A percentile compares a stretch with the other conserved stretches of the same genome.
Evolutionary conservation across 2,888 invertebrate species (phyloP).

Genomic region (Crematogaster levior): DNA sequence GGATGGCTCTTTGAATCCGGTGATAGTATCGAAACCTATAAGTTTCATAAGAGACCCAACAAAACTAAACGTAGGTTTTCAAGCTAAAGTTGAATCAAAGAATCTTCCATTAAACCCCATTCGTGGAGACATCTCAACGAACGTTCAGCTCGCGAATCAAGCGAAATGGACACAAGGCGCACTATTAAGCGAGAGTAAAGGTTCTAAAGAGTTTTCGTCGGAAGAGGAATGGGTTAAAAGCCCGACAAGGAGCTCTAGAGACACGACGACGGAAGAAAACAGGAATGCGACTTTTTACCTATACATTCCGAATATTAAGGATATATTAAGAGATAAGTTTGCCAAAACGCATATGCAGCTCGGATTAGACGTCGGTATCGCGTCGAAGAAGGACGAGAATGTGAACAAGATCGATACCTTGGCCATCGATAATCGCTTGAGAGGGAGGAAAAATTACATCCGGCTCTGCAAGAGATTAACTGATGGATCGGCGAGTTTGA

Average conservation of each 20-base stretch:
- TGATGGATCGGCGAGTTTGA: background rate
- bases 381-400: background rate
- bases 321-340: background rate
- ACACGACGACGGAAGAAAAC: background rate
- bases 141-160: background rate
- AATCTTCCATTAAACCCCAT: background rate
- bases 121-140: background rate
- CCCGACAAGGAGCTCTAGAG: background rate
- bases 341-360: background rate
- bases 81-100: constrained; percentile 1
- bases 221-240: background rate
- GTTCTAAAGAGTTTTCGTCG: background rate
- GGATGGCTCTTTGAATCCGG: background rate
- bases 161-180: background rate
- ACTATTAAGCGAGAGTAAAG: background rate
- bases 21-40: background rate
- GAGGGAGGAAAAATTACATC: constrained; percentile 10
- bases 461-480: background rate
- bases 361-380: background rate
- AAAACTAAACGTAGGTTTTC: constrained; percentile 27
- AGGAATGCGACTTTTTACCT: background rate
- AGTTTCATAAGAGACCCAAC: background rate
- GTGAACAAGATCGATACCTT: background rate
- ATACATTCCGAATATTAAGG: background rate
- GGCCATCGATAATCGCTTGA: background rate